Evolutionary conservation across 2,797 vertebrate genomes (phyloP).

Genomic region (Enteromius viviparus): DNA sequence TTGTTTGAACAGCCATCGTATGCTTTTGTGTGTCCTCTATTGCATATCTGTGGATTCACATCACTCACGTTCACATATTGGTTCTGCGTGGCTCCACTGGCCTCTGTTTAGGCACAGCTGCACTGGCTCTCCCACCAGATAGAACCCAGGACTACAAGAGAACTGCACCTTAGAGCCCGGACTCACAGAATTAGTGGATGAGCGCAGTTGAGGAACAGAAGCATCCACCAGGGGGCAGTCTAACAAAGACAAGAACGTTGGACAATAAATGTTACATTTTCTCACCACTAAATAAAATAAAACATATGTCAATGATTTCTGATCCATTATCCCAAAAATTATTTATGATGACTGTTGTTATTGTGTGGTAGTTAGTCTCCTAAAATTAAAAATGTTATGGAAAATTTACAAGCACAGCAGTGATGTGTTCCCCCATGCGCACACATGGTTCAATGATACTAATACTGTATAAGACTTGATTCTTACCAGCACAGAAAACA

Average conservation of each 20-base stretch:
- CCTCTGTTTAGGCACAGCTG: constrained; percentile 91
- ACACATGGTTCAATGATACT: not conserved
- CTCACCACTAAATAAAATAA: not conserved
- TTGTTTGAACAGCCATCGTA: not conserved
- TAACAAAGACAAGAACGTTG: constrained; percentile 62
- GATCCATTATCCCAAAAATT: not conserved
- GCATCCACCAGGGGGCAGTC: constrained; percentile 90
- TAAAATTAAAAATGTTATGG: not conserved
- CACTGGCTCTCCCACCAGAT: constrained; percentile 91
- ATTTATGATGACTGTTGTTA: not conserved
- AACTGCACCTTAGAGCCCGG: constrained; percentile 90
- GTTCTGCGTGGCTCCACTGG: constrained; percentile 90
- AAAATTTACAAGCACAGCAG: not conserved
- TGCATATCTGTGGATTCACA: constrained; percentile 20
- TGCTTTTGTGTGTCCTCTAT: not conserved
- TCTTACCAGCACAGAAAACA: constrained; percentile 92
- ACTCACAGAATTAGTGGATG: constrained; percentile 79
- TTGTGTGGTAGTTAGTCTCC: not conserved
- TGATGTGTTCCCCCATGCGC: not conserved
- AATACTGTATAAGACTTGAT: not conserved
- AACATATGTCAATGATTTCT: not conserved
- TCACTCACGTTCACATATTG: constrained; percentile 92
- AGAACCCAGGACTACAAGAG: constrained; percentile 93
- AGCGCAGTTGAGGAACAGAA: constrained; percentile 80
- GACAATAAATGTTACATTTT: not conserved